Conservation (phyloP, 1,140 invertebrate species). For the Adoxophyes honmai region DNA sequence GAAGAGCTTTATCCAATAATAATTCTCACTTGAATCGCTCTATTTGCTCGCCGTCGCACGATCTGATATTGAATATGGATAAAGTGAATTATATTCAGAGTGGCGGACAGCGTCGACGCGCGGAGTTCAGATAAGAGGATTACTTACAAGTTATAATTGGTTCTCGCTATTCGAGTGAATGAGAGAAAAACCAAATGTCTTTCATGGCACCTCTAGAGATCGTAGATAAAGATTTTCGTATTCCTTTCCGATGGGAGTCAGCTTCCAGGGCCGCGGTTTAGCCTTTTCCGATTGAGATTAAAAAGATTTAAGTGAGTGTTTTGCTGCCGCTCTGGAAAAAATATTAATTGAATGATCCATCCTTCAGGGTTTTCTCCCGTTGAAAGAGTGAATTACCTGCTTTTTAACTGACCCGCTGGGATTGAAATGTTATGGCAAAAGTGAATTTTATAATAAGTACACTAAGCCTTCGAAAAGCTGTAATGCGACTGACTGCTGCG, state of each 20-base stretch:
- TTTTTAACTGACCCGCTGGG: too few relatives aligned
- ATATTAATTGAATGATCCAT: too few relatives aligned
- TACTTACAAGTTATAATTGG: slow-evolving; percentile 73
- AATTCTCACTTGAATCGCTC: slow-evolving; percentile 70
- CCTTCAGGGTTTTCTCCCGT: too few relatives aligned
- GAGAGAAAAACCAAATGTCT: slow-evolving; percentile 47
- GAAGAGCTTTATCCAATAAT: slow-evolving; percentile 71
- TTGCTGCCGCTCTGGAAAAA: not conserved
- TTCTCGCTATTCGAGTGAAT: slow-evolving; percentile 59
- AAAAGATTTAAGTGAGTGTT: not conserved
- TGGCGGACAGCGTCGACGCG: slow-evolving; percentile 54
- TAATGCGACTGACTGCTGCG: too few relatives aligned
- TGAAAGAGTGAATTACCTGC: too few relatives aligned
- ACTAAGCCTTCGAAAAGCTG: too few relatives aligned
- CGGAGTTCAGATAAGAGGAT: slow-evolving; percentile 66
- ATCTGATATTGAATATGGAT: slow-evolving; percentile 75
- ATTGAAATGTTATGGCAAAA: too few relatives aligned
- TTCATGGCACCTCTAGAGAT: slow-evolving; percentile 31
- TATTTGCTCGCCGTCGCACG: slow-evolving; percentile 65
- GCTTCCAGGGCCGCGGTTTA: not conserved
- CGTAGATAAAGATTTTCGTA: slow-evolving; percentile 35
- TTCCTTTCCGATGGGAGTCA: slow-evolving; percentile 5
- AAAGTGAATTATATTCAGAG: slow-evolving; percentile 72
- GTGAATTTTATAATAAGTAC: too few relatives aligned
- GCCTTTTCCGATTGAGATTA: not conserved